These are phyloP conservation scores for Eupristina koningsbergeri DNA, from an alignment of 1,140 invertebrate genomes.

Conservation along the genomic window DNA sequence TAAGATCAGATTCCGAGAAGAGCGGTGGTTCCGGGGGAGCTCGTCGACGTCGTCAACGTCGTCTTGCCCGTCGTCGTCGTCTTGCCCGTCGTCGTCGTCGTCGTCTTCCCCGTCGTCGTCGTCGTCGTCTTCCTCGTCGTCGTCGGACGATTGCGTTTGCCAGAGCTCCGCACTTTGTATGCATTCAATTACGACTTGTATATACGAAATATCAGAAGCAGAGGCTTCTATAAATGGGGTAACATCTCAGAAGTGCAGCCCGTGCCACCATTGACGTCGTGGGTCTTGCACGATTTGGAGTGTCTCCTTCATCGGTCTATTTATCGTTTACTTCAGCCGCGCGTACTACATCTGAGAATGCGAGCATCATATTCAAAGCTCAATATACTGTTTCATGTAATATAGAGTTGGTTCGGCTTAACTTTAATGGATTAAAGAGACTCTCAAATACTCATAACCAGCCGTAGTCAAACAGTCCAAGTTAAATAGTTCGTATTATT, in stretches of 20 bases:
- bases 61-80: neutral
- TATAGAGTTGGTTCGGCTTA: constrained; percentile 34
- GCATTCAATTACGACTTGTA: constrained; percentile 63
- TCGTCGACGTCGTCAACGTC: neutral
- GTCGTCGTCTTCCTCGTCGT: neutral
- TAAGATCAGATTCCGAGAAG: constrained; percentile 45
- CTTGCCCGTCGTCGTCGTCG: neutral
- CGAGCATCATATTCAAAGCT: constrained; percentile 56
- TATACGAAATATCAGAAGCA: constrained; percentile 45
- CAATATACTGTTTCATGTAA: constrained; percentile 17
- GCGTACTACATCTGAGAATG: constrained; percentile 31
- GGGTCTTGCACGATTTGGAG: constrained; percentile 1
- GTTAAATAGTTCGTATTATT: neutral
- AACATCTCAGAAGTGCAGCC: constrained; percentile 57
- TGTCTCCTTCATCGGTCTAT: constrained; percentile 39
- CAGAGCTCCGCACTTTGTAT: constrained; percentile 49
- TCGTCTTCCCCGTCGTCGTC: neutral
- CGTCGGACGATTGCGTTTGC: constrained; percentile 50
- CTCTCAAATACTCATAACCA: neutral
- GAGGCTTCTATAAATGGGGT: constrained; percentile 44
- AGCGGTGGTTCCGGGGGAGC: too few relatives aligned
- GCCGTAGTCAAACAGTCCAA: neutral
- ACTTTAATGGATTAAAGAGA: constrained; percentile 30
- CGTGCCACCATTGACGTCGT: constrained; percentile 55
- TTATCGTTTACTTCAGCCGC: constrained; percentile 44